Base-by-base conservation (phyloP, 2,888 invertebrate genomes). In the Caenorhabditis sp. region DNA sequence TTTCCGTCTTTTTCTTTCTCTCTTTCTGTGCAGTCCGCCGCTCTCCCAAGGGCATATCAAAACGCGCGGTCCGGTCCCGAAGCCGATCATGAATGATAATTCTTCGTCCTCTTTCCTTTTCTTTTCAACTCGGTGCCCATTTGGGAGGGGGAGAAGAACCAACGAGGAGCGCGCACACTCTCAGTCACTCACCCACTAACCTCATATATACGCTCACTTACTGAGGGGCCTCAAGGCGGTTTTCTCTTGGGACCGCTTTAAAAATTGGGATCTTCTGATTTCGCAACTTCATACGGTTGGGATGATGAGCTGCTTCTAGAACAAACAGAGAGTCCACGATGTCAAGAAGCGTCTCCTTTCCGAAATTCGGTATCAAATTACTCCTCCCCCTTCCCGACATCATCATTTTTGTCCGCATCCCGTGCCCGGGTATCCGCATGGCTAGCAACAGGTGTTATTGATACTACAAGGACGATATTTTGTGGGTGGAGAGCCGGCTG, bases 41-140 rank as follows among this genome's bases (percentile, higher is more conserved):
- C 63, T 63, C 63, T 74, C 74, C 74, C 74, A 74, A 61, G 74
- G 74, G 74, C 66, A 74, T 74, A 74, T 74, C 73, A 74, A 74
- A 74, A 58, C 58, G 13, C 48, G 50, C 15, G 24, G 32, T 27
- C 32, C 20, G 22, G 37, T 24, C 37, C 39, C 35, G 24, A 53
- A 71, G 73, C 58, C 66, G 74, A 74, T 74, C 74, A 74, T 74
- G 74, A 66, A 66, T 74, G 74, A 74, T 74, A 74, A 74, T 74
- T 74, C 74, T 61, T 65, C 66, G n/a, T 62, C 17, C 27, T 15
- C 17, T 15, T 62, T 20, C 27, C 48, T 27, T 24, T 1, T 15
- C 35, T 52, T 48, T 43, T 41, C 41, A 43, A 39, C 52, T 52
- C 30, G 32, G n/a, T n/a, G n/a, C n/a, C n/a, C n/a, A n/a, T n/a